Conservation (phyloP, 2,797 vertebrate species). For the Antennarius maculatus region DNA sequence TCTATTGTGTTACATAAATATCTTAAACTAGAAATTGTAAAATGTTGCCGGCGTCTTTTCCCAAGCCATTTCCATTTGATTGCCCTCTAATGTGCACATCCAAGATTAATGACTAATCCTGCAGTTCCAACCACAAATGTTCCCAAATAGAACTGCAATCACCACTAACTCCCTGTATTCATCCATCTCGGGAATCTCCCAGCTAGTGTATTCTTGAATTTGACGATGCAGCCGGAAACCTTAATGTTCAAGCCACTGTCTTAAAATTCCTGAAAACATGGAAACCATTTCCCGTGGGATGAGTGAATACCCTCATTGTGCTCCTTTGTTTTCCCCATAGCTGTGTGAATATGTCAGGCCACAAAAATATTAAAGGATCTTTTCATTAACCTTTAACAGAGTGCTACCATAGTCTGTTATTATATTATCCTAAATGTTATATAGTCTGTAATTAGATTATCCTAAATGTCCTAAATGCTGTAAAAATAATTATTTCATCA, state of each 20-base stretch:
- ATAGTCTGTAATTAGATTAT: background rate
- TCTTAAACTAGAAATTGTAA: background rate
- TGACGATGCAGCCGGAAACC: conserved; percentile 60
- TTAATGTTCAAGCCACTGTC: conserved; percentile 55
- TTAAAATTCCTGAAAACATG: conserved; percentile 56
- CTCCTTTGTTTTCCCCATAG: conserved; percentile 37
- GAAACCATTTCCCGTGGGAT: conserved; percentile 49
- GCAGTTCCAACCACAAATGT: conserved; percentile 55
- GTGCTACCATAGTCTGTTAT: too few relatives aligned
- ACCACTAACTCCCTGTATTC: conserved; percentile 49
- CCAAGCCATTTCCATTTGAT: conserved; percentile 11
- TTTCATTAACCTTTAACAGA: conserved; percentile 9
- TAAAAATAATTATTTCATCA: background rate
- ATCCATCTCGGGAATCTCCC: conserved; percentile 61
- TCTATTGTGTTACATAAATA: background rate
- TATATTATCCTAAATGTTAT: too few relatives aligned
- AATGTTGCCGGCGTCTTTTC: conserved; percentile 7
- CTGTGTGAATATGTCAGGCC: conserved; percentile 10
- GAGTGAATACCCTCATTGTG: conserved; percentile 31
- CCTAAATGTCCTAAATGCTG: too few relatives aligned
- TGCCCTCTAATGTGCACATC: conserved; percentile 20
- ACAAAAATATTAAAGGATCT: conserved; percentile 8
- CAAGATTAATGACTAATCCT: conserved; percentile 50
- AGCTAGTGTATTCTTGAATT: conserved; percentile 45
- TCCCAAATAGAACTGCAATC: conserved; percentile 57